Conservation (phyloP, 2,113 vertebrate genomes). For the Microcebus murinus region DNA sequence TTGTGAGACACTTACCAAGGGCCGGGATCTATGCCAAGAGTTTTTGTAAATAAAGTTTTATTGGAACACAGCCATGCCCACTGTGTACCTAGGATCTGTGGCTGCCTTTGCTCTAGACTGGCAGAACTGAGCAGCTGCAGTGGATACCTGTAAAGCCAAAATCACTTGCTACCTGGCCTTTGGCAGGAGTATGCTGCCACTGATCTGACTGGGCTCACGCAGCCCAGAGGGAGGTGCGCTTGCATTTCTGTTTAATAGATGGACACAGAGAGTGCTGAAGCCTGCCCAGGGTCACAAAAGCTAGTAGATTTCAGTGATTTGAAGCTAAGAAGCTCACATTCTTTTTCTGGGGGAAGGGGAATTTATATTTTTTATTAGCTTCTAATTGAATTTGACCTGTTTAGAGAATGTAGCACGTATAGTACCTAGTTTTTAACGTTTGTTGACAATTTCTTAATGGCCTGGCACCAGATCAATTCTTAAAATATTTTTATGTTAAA, state of each 20-base stretch:
- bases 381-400: not conserved
- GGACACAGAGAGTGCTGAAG: not conserved
- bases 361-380: not conserved
- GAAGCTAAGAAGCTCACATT: not conserved
- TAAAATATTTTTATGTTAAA: not conserved
- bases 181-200: not conserved
- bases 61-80: not conserved
- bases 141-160: not conserved
- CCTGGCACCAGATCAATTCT: not conserved
- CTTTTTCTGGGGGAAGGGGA: not conserved
- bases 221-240: not conserved
- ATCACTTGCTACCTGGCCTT: not conserved
- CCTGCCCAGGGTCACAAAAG: not conserved
- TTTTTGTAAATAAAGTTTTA: slow-evolving; percentile 43
- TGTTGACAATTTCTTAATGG: not conserved
- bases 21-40: not conserved
- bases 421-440: not conserved
- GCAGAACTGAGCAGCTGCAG: not conserved
- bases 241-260: not conserved
- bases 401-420: not conserved
- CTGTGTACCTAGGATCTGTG: not conserved
- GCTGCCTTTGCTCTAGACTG: not conserved
- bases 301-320: not conserved
- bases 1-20: not conserved
- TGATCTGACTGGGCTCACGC: not conserved